Evolutionary conservation across 1,140 invertebrate genomes (phyloP).

Genomic region (Armadillidium nasatum): DNA sequence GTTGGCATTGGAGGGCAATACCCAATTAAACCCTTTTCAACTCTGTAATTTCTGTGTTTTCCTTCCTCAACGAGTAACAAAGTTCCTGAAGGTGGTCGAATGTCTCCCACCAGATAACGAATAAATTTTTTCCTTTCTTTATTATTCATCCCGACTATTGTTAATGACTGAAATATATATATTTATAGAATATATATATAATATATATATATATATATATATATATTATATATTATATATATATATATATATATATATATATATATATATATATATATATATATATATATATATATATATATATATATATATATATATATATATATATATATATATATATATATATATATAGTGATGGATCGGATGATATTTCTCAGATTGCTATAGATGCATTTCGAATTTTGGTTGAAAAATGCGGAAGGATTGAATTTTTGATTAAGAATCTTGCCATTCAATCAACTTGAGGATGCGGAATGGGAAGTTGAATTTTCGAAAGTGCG

Average conservation of each 20-base stretch:
- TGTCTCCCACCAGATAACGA: background rate
- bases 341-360: background rate
- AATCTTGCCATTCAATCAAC: too few relatives aligned
- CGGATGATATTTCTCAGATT: too few relatives aligned
- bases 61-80: background rate
- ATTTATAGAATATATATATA: too few relatives aligned
- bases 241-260: too few relatives aligned
- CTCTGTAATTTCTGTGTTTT: background rate
- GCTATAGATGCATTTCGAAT: too few relatives aligned
- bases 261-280: conserved; percentile 4
- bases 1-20: background rate
- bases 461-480: too few relatives aligned
- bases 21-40: background rate
- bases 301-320: background rate
- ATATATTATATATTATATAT: too few relatives aligned
- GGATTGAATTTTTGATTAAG: too few relatives aligned
- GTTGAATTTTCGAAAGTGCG: too few relatives aligned
- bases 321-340: conserved; percentile 11
- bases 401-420: too few relatives aligned
- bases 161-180: background rate
- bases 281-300: conserved; percentile 14
- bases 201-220: background rate
- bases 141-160: background rate
- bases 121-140: background rate
- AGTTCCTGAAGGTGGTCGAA: background rate